Evolutionary conservation across 2,113 vertebrate genomes (phyloP), one percentile per base, ranked within the genome.

Genomic region (Marmota monax): DNA sequence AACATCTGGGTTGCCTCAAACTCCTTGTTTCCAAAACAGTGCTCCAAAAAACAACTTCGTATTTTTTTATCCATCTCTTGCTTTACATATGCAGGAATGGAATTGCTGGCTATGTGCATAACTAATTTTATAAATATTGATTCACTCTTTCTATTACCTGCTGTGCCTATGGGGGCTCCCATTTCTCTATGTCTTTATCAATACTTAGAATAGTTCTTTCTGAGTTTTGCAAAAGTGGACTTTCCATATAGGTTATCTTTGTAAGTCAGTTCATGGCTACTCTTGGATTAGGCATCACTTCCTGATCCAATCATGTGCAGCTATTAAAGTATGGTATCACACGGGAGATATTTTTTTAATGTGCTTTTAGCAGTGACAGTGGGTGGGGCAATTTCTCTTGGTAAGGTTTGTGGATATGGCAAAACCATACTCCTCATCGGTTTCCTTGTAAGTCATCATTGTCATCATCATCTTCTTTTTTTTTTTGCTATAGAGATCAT

Each of bases 41-140:
- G 13, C 13, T 84, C 12, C 42, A 90, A 37, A 18, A 86, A 73
- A 79, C 27, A 89, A 58, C 45, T 45, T 90, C 63, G 39, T 37
- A 17, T 82, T 61, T 22, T 29, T 65, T 63, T 23, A 42, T 80
- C 90, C 67, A 61, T 80, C 32, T 84, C 83, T 61, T 72, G 14
- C 48, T 85, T 90, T 90, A 78, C 23, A 63, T 39, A 56, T 34
- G 9, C 5, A 87, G 45, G 37, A 89, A n/a, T 83, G 8, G 20
- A 23, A 67, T 42, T 83, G 32, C n/a, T 86, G 37, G 34, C 2
- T 94, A 48, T 11, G 11, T 39, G 23, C 9, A n/a, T 87, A 92
- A 93, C 20, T 90, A 77, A 73, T 53, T 93, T 70, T 76, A 48
- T 67, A 89, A 93, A 67, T 93, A 89, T n/a, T 16, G 67, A 87